Conservation (phyloP, 2,797 vertebrate genomes). For the Phyllotis vaccarum region DNA sequence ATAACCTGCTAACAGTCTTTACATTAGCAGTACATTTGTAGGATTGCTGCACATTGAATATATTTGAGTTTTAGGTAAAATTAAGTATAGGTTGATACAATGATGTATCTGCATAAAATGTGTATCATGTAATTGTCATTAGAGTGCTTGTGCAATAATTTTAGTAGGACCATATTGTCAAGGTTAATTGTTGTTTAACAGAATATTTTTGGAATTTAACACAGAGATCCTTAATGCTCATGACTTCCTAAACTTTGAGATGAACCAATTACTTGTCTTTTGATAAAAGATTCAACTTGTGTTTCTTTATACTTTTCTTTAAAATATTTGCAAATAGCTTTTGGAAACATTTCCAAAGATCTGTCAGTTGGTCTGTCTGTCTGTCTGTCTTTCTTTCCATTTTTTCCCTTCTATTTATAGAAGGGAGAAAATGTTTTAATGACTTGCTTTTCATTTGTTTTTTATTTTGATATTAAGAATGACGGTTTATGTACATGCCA, state of each 20-base stretch:
- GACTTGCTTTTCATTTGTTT: conserved; percentile 14
- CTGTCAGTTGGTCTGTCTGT: not conserved
- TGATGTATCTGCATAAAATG: conserved; percentile 17
- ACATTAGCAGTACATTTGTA: conserved; percentile 28
- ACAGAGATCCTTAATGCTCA: conserved; percentile 7
- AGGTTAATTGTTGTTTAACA: conserved; percentile 48
- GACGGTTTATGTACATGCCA: conserved; percentile 56
- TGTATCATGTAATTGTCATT: conserved; percentile 57
- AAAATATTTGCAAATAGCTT: conserved; percentile 36
- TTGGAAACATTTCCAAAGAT: conserved; percentile 52
- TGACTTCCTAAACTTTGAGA: conserved; percentile 56
- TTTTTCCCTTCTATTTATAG: not conserved
- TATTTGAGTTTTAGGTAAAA: conserved; percentile 62
- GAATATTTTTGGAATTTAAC: conserved; percentile 47
- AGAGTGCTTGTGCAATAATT: conserved; percentile 34
- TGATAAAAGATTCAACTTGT: conserved; percentile 50
- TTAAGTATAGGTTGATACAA: conserved; percentile 21
- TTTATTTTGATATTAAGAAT: conserved; percentile 43
- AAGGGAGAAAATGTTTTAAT: conserved; percentile 24
- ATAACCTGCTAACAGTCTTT: conserved; percentile 41
- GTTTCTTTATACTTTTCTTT: conserved; percentile 51
- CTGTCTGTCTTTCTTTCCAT: not conserved
- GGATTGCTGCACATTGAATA: conserved; percentile 58
- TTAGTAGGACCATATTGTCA: conserved; percentile 22
- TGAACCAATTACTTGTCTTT: conserved; percentile 40